These are phyloP conservation scores for Drosophila multiciliata DNA, from an alignment of 2,888 invertebrate species.

Conservation along the genomic window DNA sequence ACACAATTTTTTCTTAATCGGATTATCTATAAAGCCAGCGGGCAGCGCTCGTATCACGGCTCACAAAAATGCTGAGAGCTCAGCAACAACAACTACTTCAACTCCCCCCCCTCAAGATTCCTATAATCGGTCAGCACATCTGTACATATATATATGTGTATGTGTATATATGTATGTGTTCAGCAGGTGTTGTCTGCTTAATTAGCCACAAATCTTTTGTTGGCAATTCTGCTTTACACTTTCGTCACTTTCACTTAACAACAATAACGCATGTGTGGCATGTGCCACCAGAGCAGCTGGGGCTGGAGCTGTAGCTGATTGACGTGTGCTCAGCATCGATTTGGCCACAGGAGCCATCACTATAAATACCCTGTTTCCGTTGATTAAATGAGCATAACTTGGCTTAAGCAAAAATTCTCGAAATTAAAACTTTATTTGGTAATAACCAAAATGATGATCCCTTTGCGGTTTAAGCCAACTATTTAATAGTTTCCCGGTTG, in stretches of 20 bases:
- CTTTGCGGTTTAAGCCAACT: not conserved
- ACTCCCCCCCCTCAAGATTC: not conserved
- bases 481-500: not conserved
- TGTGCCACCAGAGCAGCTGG: constrained; percentile 14
- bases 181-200: constrained; percentile 34
- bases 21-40: constrained; percentile 23
- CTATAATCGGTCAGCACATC: constrained; percentile 9
- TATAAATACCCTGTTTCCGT: constrained; percentile 1
- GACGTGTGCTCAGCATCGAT: constrained; percentile 28
- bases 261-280: constrained; percentile 19
- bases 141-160: not conserved
- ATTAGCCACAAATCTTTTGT: constrained; percentile 41
- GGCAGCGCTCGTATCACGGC: constrained; percentile 23
- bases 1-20: constrained; percentile 36
- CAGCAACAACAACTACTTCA: constrained; percentile 15
- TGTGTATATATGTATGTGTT: constrained; percentile 1
- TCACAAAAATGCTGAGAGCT: constrained; percentile 30
- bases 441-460: not conserved
- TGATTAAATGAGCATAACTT: not conserved
- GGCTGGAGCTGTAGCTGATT: constrained; percentile 11
- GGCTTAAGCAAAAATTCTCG: not conserved
- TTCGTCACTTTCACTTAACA: constrained; percentile 52
- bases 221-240: constrained; percentile 27
- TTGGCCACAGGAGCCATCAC: constrained; percentile 17
- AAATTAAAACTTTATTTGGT: not conserved